These are phyloP conservation scores for Oscheius sp. DNA, from an alignment of 2,888 invertebrate species.

Conservation along the genomic window DNA sequence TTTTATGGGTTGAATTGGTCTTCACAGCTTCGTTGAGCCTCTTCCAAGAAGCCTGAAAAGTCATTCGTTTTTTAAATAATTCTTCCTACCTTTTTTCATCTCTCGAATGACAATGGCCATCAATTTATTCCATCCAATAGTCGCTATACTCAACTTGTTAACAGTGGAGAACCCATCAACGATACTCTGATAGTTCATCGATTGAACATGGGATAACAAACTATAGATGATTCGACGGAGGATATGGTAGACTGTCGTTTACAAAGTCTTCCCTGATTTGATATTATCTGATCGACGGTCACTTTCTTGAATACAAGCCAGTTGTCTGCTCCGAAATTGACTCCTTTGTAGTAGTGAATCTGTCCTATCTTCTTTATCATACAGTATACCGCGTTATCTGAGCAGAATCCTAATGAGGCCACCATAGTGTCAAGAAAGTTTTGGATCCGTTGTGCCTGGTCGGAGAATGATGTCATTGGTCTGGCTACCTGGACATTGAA, in stretches of 20 bases:
- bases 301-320: slow-evolving; percentile 51
- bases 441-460: slow-evolving; percentile 43
- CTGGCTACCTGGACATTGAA: slow-evolving; percentile 35
- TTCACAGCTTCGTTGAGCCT: slow-evolving; percentile 5
- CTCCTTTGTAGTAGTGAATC: slow-evolving; percentile 45
- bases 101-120: slow-evolving; percentile 46
- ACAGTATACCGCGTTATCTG: slow-evolving; percentile 40
- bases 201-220: too few species aligned
- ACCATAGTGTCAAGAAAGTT: slow-evolving; percentile 50
- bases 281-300: slow-evolving; percentile 36
- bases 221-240: too few species aligned
- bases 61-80: not conserved
- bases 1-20: too few species aligned
- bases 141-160: not conserved
- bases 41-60: slow-evolving; percentile 20
- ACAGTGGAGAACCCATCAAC: not conserved
- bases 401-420: slow-evolving; percentile 45
- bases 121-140: slow-evolving; percentile 45
- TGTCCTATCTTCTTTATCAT: slow-evolving; percentile 50
- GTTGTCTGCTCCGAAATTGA: slow-evolving; percentile 51
- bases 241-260: slow-evolving; percentile 4
- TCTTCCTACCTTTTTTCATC: slow-evolving; percentile 42
- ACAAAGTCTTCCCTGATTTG: not conserved
- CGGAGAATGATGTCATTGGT: not conserved
- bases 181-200: not conserved